Percentiles rank a stretch among this genome's conserved stretches.
Conservation (phyloP, 2,113 vertebrate genomes). For the Capreolus pygargus region DNA sequence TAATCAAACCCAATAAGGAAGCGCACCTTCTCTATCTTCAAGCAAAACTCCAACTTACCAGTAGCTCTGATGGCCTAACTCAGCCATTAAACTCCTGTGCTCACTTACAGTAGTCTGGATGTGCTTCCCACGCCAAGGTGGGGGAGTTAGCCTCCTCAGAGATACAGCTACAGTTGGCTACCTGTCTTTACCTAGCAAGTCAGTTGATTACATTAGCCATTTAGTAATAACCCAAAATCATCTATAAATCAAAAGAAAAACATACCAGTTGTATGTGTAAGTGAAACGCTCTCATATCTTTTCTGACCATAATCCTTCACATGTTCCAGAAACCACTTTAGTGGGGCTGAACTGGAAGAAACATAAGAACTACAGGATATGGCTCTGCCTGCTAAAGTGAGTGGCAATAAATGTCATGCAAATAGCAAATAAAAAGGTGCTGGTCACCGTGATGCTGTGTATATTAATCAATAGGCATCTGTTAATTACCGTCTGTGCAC, state of each 20-base stretch:
- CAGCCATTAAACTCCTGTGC: not conserved
- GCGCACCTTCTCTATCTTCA: constrained; percentile 44
- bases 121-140: not conserved
- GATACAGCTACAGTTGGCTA: not conserved
- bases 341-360: not conserved
- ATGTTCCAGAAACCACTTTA: not conserved
- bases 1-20: constrained; percentile 64
- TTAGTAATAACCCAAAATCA: not conserved
- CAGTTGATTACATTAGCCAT: constrained; percentile 26
- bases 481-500: not conserved
- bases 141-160: not conserved
- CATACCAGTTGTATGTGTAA: not conserved
- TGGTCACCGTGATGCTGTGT: not conserved
- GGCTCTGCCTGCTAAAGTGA: not conserved
- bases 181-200: not conserved
- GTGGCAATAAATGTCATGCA: not conserved
- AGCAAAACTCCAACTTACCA: constrained; percentile 32
- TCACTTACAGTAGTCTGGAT: not conserved
- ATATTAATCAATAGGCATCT: not conserved
- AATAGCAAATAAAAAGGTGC: not conserved
- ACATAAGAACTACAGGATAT: not conserved
- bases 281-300: not conserved
- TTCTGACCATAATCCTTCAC: not conserved
- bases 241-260: not conserved
- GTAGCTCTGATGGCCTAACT: constrained; percentile 40